phyloP scores from a whole-genome alignment of 2,797 vertebrate genomes.

The Rhincodon typus region DNA sequence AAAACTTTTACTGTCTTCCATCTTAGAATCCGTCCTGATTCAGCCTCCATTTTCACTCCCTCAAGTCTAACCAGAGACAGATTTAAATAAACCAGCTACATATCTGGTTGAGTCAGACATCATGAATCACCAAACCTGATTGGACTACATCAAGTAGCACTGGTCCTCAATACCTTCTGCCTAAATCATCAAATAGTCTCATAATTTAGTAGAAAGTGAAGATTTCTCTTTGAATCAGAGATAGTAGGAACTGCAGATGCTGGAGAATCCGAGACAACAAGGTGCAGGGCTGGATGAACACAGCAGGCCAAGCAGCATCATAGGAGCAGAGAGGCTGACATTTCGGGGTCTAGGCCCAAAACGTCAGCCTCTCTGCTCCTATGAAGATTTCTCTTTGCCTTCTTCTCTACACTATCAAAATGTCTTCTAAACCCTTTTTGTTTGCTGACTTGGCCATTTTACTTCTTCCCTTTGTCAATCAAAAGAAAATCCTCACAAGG shows the following conservation, averaged over 20 bases:
- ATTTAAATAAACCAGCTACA: neutral
- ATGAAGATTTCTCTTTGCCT: neutral
- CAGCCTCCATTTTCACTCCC: neutral
- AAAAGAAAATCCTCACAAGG: neutral
- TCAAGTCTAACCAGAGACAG: neutral
- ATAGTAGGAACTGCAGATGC: too few species aligned
- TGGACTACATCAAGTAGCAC: neutral
- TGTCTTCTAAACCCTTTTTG: neutral
- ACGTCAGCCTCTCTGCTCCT: too few species aligned
- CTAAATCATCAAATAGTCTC: neutral
- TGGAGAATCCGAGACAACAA: too few species aligned
- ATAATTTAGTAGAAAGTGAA: neutral
- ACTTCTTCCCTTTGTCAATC: neutral
- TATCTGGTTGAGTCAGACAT: neutral
- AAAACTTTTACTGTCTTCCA: neutral
- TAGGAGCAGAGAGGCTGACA: too few species aligned
- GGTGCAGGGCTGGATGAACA: too few species aligned
- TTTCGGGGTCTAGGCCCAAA: too few species aligned
- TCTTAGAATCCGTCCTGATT: neutral
- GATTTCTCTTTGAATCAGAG: too few species aligned
- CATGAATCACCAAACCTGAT: neutral
- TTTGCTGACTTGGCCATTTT: neutral
- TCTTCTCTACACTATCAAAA: neutral
- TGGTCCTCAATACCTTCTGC: neutral
- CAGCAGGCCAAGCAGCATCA: too few species aligned